phyloP scores from a whole-genome alignment of 2,888 invertebrate genomes.

The Calameuta pallipes region DNA sequence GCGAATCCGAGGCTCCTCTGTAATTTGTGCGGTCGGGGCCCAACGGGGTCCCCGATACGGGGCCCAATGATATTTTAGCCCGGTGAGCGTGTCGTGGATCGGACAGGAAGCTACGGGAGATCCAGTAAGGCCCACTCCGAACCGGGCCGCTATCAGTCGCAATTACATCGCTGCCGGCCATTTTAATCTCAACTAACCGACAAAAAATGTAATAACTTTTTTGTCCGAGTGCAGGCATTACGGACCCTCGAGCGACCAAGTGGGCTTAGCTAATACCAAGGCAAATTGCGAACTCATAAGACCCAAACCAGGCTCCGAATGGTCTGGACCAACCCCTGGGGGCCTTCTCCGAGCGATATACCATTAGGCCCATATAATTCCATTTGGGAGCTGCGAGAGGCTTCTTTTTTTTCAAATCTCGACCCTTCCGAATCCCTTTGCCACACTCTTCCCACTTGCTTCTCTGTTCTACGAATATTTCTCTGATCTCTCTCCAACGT shows the following conservation, averaged over 20 bases:
- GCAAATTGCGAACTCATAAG: neutral
- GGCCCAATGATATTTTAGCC: conserved; percentile 40
- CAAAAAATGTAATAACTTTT: conserved; percentile 50
- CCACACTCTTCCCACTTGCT: neutral
- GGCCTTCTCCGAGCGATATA: neutral
- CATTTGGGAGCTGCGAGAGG: neutral
- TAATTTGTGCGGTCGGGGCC: conserved; percentile 60
- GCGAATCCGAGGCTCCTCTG: conserved; percentile 45
- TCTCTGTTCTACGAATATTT: neutral
- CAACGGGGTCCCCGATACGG: conserved; percentile 38
- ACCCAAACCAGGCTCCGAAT: neutral
- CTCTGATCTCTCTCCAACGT: neutral
- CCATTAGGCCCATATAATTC: neutral
- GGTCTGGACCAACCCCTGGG: neutral
- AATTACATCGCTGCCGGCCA: conserved; percentile 43
- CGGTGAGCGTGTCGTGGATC: neutral
- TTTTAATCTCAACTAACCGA: conserved; percentile 48
- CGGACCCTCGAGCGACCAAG: conserved; percentile 3
- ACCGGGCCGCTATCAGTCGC: conserved; percentile 39
- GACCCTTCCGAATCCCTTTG: neutral
- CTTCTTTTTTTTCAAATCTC: neutral
- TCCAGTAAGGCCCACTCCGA: neutral
- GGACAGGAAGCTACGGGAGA: neutral
- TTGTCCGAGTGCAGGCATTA: conserved; percentile 22
- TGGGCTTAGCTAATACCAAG: conserved; percentile 5